Evolutionary conservation across 1,140 invertebrate genomes (phyloP).

Genomic region (Grapholita molesta): DNA sequence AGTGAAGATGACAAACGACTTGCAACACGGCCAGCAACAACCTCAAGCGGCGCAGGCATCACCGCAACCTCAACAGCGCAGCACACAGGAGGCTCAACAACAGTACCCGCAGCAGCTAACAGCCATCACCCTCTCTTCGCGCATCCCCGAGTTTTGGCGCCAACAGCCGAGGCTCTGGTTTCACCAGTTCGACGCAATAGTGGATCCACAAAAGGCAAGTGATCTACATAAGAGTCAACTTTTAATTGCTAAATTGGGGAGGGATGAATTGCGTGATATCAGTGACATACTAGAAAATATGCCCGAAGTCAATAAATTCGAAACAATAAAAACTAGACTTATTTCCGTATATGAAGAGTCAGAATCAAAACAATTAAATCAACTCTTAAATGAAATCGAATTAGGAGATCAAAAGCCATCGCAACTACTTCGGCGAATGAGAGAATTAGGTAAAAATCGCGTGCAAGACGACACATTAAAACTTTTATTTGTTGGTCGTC

Average conservation of each 20-base stretch:
- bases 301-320: not conserved
- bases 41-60: not conserved
- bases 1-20: too few relatives aligned
- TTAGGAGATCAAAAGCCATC: slow-evolving; percentile 25
- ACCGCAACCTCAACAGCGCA: too few relatives aligned
- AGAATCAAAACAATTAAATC: slow-evolving; percentile 1
- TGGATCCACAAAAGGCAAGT: not conserved
- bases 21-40: too few relatives aligned
- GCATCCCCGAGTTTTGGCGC: not conserved
- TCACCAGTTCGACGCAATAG: not conserved
- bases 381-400: slow-evolving; percentile 21
- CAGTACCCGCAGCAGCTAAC: not conserved
- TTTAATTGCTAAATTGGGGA: not conserved
- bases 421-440: slow-evolving; percentile 26
- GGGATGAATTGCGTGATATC: not conserved
- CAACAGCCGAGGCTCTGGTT: not conserved
- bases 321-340: not conserved
- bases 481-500: slow-evolving; percentile 21
- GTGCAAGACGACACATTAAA: slow-evolving; percentile 22
- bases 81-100: too few relatives aligned
- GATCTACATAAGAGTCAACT: not conserved
- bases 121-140: too few relatives aligned
- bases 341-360: not conserved
- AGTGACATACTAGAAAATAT: not conserved
- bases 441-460: slow-evolving; percentile 17